These are phyloP conservation scores for Euproctis similis DNA, from an alignment of 2,888 invertebrate species.

Conservation along the genomic window DNA sequence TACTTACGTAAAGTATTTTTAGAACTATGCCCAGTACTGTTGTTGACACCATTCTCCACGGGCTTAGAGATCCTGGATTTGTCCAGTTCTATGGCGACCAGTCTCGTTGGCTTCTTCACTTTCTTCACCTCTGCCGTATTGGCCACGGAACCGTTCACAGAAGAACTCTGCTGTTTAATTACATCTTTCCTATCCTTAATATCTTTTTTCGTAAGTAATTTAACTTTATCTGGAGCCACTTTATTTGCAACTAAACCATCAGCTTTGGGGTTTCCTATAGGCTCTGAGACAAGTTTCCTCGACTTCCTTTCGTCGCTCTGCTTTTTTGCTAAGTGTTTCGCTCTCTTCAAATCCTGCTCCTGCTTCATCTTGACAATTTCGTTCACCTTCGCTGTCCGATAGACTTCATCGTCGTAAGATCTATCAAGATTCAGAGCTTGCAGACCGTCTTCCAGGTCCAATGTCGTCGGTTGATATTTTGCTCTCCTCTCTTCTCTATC, in stretches of 20 bases:
- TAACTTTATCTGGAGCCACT: conserved; percentile 60
- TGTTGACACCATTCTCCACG: conserved; percentile 47
- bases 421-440: conserved; percentile 70
- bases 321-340: conserved; percentile 47
- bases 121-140: conserved; percentile 47
- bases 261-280: conserved; percentile 48
- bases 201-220: conserved; percentile 56
- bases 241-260: conserved; percentile 52
- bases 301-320: conserved; percentile 46
- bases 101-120: conserved; percentile 47
- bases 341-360: conserved; percentile 54
- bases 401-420: conserved; percentile 56
- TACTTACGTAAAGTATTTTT: conserved; percentile 44
- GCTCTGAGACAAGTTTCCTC: conserved; percentile 49
- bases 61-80: conserved; percentile 41
- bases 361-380: conserved; percentile 67
- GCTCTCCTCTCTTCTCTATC: conserved; percentile 58
- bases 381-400: conserved; percentile 68
- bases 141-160: conserved; percentile 40
- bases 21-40: conserved; percentile 35
- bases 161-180: conserved; percentile 52
- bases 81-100: conserved; percentile 44
- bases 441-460: conserved; percentile 75
- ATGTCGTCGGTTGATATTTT: conserved; percentile 67
- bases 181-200: conserved; percentile 57